Conservation (phyloP, 2,888 invertebrate genomes). For the Gortyna flavago region DNA sequence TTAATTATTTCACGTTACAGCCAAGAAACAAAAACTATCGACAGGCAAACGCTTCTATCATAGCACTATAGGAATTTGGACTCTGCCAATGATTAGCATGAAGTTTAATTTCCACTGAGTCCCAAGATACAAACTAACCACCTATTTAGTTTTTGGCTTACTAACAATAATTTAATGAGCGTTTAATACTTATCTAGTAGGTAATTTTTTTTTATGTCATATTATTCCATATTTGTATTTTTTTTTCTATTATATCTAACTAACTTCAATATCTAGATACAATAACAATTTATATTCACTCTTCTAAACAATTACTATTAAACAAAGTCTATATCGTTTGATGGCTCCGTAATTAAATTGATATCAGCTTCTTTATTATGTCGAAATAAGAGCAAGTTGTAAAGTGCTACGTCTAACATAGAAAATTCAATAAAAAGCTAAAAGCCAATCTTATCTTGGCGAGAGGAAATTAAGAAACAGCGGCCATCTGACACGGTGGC, state of each 20-base stretch:
- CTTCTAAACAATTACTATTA: constrained; percentile 38
- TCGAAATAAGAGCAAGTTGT: constrained; percentile 76
- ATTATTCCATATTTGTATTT: background rate
- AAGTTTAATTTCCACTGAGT: background rate
- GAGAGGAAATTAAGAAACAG: constrained; percentile 90
- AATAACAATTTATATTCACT: background rate
- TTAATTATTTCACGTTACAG: background rate
- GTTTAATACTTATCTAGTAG: no score
- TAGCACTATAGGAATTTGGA: background rate
- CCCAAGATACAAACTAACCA: background rate
- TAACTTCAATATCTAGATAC: background rate
- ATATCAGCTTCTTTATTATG: constrained; percentile 65
- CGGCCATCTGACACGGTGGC: constrained; percentile 89
- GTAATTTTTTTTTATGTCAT: background rate
- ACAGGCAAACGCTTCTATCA: no score
- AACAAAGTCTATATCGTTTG: constrained; percentile 50
- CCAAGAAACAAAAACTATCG: no score
- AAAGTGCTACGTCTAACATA: constrained; percentile 85
- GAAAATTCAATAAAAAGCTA: constrained; percentile 90
- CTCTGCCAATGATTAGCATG: background rate
- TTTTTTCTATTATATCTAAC: background rate
- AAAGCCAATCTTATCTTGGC: constrained; percentile 90
- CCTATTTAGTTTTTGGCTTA: background rate
- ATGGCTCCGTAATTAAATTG: constrained; percentile 64
- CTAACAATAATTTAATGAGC: background rate